Percentiles rank a stretch among this genome's conserved stretches.
These are phyloP conservation scores for Orthosia cruda DNA, from an alignment of 2,888 invertebrate genomes.

Conservation along the genomic window DNA sequence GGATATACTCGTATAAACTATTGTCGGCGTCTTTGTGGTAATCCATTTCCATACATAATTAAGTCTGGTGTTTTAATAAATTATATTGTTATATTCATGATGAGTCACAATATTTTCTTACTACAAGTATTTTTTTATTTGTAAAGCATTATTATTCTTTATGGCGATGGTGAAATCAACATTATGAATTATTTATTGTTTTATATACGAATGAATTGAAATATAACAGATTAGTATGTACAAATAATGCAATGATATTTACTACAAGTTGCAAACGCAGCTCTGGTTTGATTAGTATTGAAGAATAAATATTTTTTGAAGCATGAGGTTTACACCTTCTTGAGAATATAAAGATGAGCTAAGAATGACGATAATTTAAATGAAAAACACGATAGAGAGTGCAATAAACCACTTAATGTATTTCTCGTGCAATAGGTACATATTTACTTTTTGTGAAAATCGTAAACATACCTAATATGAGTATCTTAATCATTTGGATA, in stretches of 20 bases:
- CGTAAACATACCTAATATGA: background rate
- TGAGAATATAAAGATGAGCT: background rate
- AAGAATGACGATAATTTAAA: background rate
- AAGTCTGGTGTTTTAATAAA: background rate
- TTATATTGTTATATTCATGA: background rate
- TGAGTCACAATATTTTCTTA: no score
- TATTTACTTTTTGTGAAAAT: background rate
- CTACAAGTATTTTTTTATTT: no score
- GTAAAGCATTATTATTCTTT: no score
- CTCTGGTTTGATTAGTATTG: background rate
- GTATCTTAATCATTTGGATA: background rate
- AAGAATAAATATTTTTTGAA: background rate
- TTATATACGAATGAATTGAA: no score
- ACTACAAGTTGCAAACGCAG: no score
- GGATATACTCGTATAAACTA: slow-evolving; percentile 9
- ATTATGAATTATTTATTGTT: no score
- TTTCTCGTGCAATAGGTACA: background rate
- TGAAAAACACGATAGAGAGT: slow-evolving; percentile 60
- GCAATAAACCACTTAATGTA: background rate
- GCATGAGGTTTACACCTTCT: background rate
- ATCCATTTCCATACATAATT: slow-evolving; percentile 8
- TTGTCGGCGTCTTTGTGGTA: background rate
- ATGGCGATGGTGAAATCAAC: no score
- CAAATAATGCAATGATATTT: no score
- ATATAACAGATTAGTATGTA: no score